Evolutionary conservation across 2,888 invertebrate species (phyloP).

Genomic region (Pelosia muscerda): DNA sequence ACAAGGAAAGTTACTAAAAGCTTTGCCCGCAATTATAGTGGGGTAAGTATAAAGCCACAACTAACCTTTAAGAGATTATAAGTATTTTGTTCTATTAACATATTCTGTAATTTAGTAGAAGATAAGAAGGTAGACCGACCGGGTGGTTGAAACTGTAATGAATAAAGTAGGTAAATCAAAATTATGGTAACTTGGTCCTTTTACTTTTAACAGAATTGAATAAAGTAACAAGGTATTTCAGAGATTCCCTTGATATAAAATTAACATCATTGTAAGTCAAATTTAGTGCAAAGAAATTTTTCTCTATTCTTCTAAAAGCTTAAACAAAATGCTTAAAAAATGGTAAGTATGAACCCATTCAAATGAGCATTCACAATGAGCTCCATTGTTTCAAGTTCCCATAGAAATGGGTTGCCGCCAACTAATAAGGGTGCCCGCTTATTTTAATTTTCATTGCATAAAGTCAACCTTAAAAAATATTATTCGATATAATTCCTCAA

Average conservation of each 20-base stretch:
- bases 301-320: slow-evolving; percentile 32
- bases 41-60: slow-evolving; percentile 22
- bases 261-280: slow-evolving; percentile 1
- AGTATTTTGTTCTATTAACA: background rate
- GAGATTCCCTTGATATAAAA: background rate
- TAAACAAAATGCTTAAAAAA: slow-evolving; percentile 37
- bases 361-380: slow-evolving; percentile 45
- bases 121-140: too few species aligned
- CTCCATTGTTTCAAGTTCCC: slow-evolving; percentile 42
- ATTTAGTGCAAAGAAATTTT: slow-evolving; percentile 8
- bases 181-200: too few species aligned
- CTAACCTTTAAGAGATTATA: slow-evolving; percentile 7
- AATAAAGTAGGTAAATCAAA: too few species aligned
- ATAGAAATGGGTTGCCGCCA: slow-evolving; percentile 39
- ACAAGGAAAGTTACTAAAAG: slow-evolving; percentile 47
- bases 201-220: too few species aligned
- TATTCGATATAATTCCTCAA: background rate
- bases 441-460: slow-evolving; percentile 26
- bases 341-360: slow-evolving; percentile 45
- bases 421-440: slow-evolving; percentile 44
- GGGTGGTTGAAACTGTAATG: too few species aligned
- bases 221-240: background rate
- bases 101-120: background rate
- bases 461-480: background rate
- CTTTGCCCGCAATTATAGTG: slow-evolving; percentile 38